Base-by-base conservation (phyloP, 2,888 invertebrate genomes). In the Bellardia pandia region DNA sequence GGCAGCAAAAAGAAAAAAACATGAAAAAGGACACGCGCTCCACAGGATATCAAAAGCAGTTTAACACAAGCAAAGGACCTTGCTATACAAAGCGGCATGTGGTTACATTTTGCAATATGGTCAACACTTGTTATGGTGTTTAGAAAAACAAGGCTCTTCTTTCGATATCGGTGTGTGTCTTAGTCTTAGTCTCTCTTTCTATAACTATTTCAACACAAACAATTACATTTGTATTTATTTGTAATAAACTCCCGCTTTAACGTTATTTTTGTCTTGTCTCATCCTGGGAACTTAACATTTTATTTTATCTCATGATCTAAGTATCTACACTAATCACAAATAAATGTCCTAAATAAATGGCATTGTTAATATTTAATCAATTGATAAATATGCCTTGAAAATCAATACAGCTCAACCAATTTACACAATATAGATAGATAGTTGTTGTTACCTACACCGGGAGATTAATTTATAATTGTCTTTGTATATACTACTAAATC, bases 1-100 rank as follows among this genome's bases (percentile, higher is more conserved):
- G 45, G 48, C 37, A 23, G 23, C 9, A 30, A 37, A 66, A 11
- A 45, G 33, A 56, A 62, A 30, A 40, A 30, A 4, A 23, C 33
- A 42, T 7, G 16, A 56, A 71, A 76, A 85, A 82, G 81, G 80
- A 77, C 86, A 88, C 86, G 85, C 80, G 88, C 88, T 88, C 82
- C 53, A 78, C 85, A 80, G 79, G 88, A 86, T 80, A 83, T 64
- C 80, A 80, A 14, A 77, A 56, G 48, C 56, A 69, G 9, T 42
- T 5, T 14, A 64, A 74, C 56, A 60, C 33, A n/a, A 8, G 14
- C 37, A 58, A 48, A 8, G 8, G 64, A 5, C 11, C 14, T 37
- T 8, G 7, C 45, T 58, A 48, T 58, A 51, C 2, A 72, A 83
- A 83, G 66, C 48, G 53, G 53, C 33, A 30, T 45, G 56, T 23